Percentiles rank a stretch among this genome's conserved stretches.
Conservation (phyloP, 2,797 vertebrate genomes). For the Sebastes vulpes region DNA sequence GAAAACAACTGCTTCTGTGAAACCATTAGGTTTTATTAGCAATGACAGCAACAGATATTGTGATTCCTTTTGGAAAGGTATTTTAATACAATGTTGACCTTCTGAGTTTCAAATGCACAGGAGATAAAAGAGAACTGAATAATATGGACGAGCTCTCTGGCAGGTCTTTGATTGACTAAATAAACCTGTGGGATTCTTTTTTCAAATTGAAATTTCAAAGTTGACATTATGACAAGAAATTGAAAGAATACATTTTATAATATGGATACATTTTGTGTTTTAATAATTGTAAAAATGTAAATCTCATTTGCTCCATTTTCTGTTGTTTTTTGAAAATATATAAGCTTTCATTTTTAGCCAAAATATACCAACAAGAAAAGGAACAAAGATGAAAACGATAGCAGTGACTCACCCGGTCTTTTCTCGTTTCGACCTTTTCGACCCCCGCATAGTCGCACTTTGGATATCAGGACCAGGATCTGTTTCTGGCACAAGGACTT, state of each 20-base stretch:
- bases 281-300: background rate
- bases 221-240: background rate
- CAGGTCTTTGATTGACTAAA: background rate
- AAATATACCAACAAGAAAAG: slow-evolving; percentile 1
- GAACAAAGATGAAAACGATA: slow-evolving; percentile 24
- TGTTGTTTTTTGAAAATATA: background rate
- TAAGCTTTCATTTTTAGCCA: background rate
- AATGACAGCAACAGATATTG: background rate
- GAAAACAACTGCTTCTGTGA: background rate
- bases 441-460: slow-evolving; percentile 91
- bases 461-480: slow-evolving; percentile 92
- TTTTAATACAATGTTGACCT: background rate
- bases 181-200: background rate
- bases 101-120: background rate
- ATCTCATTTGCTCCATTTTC: background rate
- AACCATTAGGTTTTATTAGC: background rate
- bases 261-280: background rate
- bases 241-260: background rate
- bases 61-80: background rate
- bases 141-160: background rate
- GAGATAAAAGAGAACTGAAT: background rate
- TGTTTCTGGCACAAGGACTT: slow-evolving; percentile 95
- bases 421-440: slow-evolving; percentile 87
- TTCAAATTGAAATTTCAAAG: background rate
- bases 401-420: slow-evolving; percentile 87